Evolutionary conservation across 2,888 invertebrate genomes (phyloP).

Genomic region (Mythimna lalbum): DNA sequence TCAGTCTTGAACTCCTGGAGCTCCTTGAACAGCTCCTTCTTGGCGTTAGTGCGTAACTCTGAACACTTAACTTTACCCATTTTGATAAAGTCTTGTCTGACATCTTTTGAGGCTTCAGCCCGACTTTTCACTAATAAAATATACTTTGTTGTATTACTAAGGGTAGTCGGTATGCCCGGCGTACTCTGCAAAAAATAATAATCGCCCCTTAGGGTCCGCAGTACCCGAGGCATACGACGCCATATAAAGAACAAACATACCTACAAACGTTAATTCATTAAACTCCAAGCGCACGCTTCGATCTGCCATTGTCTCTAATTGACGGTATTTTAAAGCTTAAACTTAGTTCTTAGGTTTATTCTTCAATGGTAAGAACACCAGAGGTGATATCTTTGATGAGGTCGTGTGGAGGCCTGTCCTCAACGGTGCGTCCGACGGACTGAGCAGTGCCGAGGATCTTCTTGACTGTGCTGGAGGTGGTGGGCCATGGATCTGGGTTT

Average conservation of each 20-base stretch:
- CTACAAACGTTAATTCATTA: too few species aligned
- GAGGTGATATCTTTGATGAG: conserved; percentile 97
- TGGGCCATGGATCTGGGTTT: conserved; percentile 98
- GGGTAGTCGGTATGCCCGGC: too few species aligned
- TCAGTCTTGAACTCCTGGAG: conserved; percentile 99
- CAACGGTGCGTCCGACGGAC: conserved; percentile 97
- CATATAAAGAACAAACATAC: too few species aligned
- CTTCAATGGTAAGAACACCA: conserved; percentile 93
- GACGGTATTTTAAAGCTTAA: conserved; percentile 72
- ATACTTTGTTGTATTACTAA: too few species aligned
- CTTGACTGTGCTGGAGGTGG: conserved; percentile 97
- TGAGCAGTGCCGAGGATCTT: conserved; percentile 98
- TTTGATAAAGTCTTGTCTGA: too few species aligned
- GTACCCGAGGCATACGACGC: too few species aligned
- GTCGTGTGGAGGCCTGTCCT: conserved; percentile 97
- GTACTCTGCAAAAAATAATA: too few species aligned
- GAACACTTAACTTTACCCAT: conserved; percentile 98
- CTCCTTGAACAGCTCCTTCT: conserved; percentile 99
- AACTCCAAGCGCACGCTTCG: too few species aligned
- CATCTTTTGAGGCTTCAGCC: too few species aligned
- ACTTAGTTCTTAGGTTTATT: conserved; percentile 90
- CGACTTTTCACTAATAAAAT: too few species aligned
- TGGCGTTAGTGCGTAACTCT: conserved; percentile 98
- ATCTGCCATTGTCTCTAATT: too few species aligned
- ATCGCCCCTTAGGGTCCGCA: too few species aligned